Percentiles rank a stretch among this genome's conserved stretches.
Conservation (phyloP, 2,797 vertebrate genomes). For the Notolabrus celidotus region DNA sequence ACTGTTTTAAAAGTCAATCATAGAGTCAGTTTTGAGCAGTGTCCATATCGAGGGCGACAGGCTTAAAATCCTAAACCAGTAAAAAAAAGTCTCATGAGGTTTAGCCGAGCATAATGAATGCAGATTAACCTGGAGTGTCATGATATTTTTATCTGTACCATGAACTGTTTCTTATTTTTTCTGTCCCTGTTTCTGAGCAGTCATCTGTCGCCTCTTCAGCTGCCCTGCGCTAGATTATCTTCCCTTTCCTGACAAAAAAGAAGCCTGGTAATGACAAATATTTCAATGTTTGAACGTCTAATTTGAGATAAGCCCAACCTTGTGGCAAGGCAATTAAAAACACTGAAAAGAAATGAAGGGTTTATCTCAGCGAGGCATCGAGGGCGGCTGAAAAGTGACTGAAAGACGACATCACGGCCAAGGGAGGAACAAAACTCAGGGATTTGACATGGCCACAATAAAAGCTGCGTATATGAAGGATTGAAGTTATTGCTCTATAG, state of each 20-base stretch:
- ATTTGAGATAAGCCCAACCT: constrained; percentile 58
- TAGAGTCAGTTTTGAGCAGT: too few relatives aligned
- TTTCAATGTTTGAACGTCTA: constrained; percentile 57
- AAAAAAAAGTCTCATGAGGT: too few relatives aligned
- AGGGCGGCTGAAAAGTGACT: constrained; percentile 11
- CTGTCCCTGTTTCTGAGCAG: background rate
- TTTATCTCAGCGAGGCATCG: constrained; percentile 55
- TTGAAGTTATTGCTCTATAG: constrained; percentile 22
- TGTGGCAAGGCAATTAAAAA: constrained; percentile 58
- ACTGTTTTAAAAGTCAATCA: too few relatives aligned
- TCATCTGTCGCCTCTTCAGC: background rate
- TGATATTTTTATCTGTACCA: too few relatives aligned
- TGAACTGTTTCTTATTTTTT: background rate
- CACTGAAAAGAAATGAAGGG: constrained; percentile 24
- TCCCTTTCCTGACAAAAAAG: constrained; percentile 14
- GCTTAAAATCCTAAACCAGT: too few relatives aligned
- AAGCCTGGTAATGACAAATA: constrained; percentile 50
- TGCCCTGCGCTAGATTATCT: constrained; percentile 22
- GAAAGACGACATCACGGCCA: constrained; percentile 38
- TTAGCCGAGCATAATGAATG: too few relatives aligned
- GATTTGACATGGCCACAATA: constrained; percentile 29
- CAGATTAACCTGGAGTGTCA: too few relatives aligned
- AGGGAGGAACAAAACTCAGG: constrained; percentile 16
- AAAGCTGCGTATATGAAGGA: background rate
- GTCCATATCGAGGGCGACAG: too few relatives aligned